Conservation (phyloP, 2,797 vertebrate species). For the Eurystomus glaucurus region DNA sequence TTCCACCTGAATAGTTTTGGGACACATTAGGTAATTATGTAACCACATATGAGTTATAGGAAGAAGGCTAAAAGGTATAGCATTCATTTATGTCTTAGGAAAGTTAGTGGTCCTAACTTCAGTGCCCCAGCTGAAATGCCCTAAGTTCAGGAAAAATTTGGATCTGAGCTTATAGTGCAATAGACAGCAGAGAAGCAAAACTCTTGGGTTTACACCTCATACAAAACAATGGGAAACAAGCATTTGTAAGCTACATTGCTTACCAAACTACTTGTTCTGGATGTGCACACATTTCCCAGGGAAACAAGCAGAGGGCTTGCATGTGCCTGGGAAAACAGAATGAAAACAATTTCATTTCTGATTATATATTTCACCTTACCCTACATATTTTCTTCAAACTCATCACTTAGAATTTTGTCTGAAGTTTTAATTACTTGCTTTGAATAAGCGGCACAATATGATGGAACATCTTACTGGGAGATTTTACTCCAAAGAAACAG, state of each 20-base stretch:
- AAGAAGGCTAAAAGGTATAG: not conserved
- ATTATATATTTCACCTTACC: not conserved
- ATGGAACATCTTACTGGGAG: not conserved
- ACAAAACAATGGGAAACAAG: not conserved
- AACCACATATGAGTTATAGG: not conserved
- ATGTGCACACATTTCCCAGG: not conserved
- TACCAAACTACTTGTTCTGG: not conserved
- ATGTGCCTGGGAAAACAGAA: not conserved
- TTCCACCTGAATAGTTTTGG: not conserved
- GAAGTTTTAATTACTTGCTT: not conserved
- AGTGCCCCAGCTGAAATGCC: not conserved
- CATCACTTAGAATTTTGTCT: not conserved
- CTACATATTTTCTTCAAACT: not conserved
- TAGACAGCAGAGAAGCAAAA: not conserved
- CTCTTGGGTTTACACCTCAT: not conserved
- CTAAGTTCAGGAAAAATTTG: not conserved
- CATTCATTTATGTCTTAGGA: not conserved
- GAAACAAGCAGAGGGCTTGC: not conserved
- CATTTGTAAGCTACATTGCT: not conserved
- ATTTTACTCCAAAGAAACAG: not conserved
- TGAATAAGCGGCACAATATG: not conserved
- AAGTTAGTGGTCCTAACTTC: not conserved
- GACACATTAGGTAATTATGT: not conserved
- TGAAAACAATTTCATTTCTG: not conserved
- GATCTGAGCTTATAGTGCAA: not conserved